phyloP scores from a whole-genome alignment of 1,140 invertebrate species.

The Oscheius sp. region DNA sequence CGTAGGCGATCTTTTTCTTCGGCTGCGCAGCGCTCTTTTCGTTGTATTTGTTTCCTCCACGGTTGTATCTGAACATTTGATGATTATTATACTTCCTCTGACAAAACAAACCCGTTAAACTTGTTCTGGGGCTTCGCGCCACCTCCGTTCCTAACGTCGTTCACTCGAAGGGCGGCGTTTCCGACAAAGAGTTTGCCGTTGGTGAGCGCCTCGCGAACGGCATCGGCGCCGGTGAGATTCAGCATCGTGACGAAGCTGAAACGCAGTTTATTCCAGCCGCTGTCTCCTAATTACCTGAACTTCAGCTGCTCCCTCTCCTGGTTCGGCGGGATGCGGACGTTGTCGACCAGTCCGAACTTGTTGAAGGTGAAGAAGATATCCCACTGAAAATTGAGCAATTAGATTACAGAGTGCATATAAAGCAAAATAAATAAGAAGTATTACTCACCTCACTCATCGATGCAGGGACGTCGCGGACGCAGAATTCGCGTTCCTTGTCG shows the following conservation, averaged over 20 bases:
- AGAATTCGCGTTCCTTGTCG: background rate
- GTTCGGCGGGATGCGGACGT: background rate
- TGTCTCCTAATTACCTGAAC: too few relatives aligned
- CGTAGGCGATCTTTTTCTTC: background rate
- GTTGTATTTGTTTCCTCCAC: background rate
- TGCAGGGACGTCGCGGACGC: background rate
- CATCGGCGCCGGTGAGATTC: background rate
- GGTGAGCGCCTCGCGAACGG: background rate
- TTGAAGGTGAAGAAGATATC: background rate
- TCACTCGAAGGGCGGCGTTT: background rate
- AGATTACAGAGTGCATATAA: background rate
- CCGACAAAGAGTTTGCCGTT: background rate
- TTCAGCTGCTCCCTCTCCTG: background rate
- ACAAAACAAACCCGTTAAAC: too few relatives aligned
- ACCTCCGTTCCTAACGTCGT: background rate
- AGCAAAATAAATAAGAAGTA: too few relatives aligned
- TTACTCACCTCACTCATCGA: background rate
- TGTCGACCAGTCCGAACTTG: background rate
- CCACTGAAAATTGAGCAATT: background rate
- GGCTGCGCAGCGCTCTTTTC: background rate
- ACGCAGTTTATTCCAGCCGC: background rate
- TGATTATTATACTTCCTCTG: too few relatives aligned
- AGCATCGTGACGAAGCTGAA: slow-evolving; percentile 1
- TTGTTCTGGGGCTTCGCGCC: background rate
- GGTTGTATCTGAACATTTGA: background rate